Evolutionary conservation across 64 coral and sea anemone species (phyloP).

Genomic region (Pocillopora damicornis): DNA sequence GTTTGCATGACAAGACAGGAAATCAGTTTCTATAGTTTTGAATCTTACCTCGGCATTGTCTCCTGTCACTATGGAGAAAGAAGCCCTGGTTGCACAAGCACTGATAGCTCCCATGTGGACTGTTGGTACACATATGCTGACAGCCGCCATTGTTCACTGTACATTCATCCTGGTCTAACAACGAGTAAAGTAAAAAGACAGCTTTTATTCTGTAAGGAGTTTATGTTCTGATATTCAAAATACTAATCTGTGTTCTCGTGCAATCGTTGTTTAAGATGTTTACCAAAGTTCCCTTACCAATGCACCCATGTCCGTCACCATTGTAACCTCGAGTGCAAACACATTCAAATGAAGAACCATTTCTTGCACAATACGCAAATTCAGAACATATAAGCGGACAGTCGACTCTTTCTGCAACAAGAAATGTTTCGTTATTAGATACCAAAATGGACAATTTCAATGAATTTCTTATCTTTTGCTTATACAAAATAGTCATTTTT

Average conservation of each 20-base stretch:
- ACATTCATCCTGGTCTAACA: constrained; percentile 78
- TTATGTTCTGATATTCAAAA: no score
- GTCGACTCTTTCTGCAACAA: constrained; percentile 53
- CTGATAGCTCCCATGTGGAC: constrained; percentile 73
- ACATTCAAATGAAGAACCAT: constrained; percentile 74
- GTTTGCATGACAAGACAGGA: neutral
- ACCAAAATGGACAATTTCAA: neutral
- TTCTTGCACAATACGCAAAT: constrained; percentile 64
- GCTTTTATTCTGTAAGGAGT: no score
- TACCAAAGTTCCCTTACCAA: constrained; percentile 35
- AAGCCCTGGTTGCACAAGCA: constrained; percentile 76
- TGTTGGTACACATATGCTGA: constrained; percentile 69
- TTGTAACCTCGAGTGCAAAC: constrained; percentile 64
- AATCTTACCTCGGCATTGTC: constrained; percentile 67
- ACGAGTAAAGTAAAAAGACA: neutral
- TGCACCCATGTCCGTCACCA: constrained; percentile 65
- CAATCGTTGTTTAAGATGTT: no score
- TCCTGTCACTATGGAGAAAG: constrained; percentile 62
- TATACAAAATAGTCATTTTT: neutral
- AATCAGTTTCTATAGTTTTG: neutral
- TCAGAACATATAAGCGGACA: constrained; percentile 70
- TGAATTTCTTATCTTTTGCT: neutral
- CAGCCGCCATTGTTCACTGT: constrained; percentile 77
- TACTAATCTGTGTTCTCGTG: no score
- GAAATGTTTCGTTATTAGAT: neutral